phyloP scores from a whole-genome alignment of 2,113 vertebrate genomes.

The Meleagris gallopavo region DNA sequence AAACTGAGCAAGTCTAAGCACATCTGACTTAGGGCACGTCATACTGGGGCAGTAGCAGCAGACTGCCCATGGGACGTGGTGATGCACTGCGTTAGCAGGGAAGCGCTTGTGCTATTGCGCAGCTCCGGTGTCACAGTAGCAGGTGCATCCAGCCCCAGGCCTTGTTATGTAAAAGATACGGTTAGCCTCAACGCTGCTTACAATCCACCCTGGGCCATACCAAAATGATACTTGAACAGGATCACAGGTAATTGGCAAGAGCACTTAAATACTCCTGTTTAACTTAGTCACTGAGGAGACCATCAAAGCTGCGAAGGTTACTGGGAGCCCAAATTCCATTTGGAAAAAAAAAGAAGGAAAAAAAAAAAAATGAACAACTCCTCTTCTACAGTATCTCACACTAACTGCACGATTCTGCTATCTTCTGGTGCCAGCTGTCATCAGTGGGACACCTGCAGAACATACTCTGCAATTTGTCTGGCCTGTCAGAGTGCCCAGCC shows the following conservation, averaged over 20 bases:
- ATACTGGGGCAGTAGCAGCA: neutral
- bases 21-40: neutral
- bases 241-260: constrained; percentile 38
- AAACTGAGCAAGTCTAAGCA: neutral
- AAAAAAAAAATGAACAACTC: neutral
- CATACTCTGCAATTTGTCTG: neutral
- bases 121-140: neutral
- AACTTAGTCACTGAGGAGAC: constrained; percentile 38
- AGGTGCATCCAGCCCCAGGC: constrained; percentile 67
- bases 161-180: constrained; percentile 71
- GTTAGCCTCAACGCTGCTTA: constrained; percentile 57
- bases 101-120: fast-evolving
- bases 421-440: constrained; percentile 30
- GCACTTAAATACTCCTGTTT: constrained; percentile 23
- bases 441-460: constrained; percentile 40
- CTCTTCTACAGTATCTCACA: neutral
- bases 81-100: neutral
- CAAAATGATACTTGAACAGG: neutral
- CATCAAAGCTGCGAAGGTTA: neutral
- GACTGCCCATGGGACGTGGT: neutral
- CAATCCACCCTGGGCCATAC: neutral
- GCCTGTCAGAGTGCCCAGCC: neutral
- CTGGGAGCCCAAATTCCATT: neutral
- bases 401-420: neutral
- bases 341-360: neutral